Evolutionary conservation across 2,113 vertebrate species (phyloP).

Genomic region (Syngnathus floridae): DNA sequence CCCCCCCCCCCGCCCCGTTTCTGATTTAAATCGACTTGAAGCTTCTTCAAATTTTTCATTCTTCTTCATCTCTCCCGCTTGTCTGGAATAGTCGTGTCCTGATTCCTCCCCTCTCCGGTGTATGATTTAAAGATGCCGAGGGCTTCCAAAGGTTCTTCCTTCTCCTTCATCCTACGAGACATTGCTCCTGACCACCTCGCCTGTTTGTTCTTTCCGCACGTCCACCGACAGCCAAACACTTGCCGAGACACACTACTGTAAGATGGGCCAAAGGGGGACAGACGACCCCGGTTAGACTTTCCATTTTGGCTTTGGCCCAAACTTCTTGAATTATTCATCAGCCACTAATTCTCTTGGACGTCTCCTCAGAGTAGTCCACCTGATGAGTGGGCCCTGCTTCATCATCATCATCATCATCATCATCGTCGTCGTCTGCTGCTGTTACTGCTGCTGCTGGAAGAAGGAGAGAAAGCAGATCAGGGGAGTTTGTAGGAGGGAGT

Average conservation of each 20-base stretch:
- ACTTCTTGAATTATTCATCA: conserved; percentile 25
- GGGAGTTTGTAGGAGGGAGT: conserved; percentile 10
- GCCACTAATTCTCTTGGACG: conserved; percentile 24
- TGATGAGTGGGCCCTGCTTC: background rate
- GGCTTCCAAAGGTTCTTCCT: background rate
- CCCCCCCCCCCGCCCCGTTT: background rate
- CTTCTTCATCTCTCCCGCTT: background rate
- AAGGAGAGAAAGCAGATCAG: conserved; percentile 20
- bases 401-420: background rate
- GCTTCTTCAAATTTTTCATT: background rate
- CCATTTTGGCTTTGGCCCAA: conserved; percentile 13
- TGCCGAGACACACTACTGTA: conserved; percentile 26
- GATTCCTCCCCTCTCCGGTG: background rate
- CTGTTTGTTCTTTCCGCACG: conserved; percentile 32
- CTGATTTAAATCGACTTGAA: background rate
- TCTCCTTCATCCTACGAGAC: conserved; percentile 9
- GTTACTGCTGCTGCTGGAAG: conserved; percentile 48
- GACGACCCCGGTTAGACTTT: conserved; percentile 12
- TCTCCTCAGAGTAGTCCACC: conserved; percentile 34
- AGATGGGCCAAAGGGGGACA: conserved; percentile 23
- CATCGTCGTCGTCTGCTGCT: too few relatives aligned
- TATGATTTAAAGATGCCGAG: background rate
- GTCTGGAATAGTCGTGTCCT: background rate
- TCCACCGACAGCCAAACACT: conserved; percentile 59
- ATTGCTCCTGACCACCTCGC: conserved; percentile 13